These are phyloP conservation scores for Semaprochilodus insignis DNA, from an alignment of 2,797 vertebrate genomes.

Conservation along the genomic window DNA sequence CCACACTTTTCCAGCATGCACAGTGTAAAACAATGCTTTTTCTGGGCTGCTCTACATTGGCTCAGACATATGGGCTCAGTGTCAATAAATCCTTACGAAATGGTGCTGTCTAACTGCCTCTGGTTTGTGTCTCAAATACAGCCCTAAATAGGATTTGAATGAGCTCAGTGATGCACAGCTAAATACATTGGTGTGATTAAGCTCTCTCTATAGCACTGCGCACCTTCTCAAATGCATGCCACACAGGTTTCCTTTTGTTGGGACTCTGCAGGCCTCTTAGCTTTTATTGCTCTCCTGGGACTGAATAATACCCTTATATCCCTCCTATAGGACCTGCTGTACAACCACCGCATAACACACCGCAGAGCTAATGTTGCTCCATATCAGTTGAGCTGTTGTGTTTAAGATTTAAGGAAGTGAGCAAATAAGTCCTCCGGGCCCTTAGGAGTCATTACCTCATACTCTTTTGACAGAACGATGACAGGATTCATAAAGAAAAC, in stretches of 20 bases:
- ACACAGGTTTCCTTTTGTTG: conserved; percentile 52
- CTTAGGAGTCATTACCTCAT: conserved; percentile 55
- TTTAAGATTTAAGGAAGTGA: conserved; percentile 45
- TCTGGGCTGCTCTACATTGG: neutral
- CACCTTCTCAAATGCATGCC: conserved; percentile 36
- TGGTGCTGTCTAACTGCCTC: conserved; percentile 7
- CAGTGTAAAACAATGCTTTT: too few relatives aligned
- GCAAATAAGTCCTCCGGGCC: conserved; percentile 30
- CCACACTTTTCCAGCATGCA: too few relatives aligned
- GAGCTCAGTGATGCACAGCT: conserved; percentile 46
- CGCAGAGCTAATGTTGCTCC: conserved; percentile 28
- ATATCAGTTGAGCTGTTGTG: conserved; percentile 47
- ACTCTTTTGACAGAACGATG: conserved; percentile 32
- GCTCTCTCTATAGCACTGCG: conserved; percentile 31
- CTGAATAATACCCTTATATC: conserved; percentile 42
- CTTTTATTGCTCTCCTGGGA: conserved; percentile 45
- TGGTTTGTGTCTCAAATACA: conserved; percentile 36
- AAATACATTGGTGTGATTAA: conserved; percentile 43
- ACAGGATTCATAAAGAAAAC: conserved; percentile 36
- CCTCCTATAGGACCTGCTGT: conserved; percentile 32
- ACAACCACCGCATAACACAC: conserved; percentile 43
- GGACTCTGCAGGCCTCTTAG: conserved; percentile 43
- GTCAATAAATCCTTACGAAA: conserved; percentile 37
- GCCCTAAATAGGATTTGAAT: conserved; percentile 36
- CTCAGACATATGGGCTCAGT: conserved; percentile 22